A percentile compares a stretch with the other conserved stretches of the same genome.
Evolutionary conservation across 2,113 vertebrate genomes (phyloP).

Genomic region (Papio anubis): DNA sequence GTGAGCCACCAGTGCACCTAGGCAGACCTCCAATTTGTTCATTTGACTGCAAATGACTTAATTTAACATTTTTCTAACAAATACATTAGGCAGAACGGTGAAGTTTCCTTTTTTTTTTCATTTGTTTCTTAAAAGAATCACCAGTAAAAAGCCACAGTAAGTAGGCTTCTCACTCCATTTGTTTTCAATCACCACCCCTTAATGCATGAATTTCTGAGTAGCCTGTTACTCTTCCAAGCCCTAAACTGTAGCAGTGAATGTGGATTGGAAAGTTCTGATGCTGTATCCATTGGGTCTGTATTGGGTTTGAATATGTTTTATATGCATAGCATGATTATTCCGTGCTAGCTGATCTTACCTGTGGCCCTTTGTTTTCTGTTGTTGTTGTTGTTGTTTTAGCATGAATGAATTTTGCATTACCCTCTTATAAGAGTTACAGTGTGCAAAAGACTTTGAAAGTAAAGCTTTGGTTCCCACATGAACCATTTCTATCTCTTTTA

Average conservation of each 20-base stretch:
- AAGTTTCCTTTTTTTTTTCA: slow-evolving; percentile 16
- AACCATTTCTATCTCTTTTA: slow-evolving; percentile 40
- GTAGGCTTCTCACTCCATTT: slow-evolving; percentile 68
- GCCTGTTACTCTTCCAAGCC: background rate
- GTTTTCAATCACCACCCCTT: slow-evolving; percentile 58
- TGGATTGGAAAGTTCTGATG: background rate
- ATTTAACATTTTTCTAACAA: slow-evolving; percentile 68
- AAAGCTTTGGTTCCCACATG: background rate
- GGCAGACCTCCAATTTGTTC: slow-evolving; percentile 65
- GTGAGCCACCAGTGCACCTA: slow-evolving; percentile 33
- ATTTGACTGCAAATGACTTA: slow-evolving; percentile 59
- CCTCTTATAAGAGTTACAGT: background rate
- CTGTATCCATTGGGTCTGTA: background rate
- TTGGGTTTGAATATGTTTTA: background rate
- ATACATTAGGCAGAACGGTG: slow-evolving; percentile 33
- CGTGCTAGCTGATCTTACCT: background rate
- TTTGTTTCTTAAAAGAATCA: slow-evolving; percentile 38
- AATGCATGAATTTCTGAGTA: slow-evolving; percentile 49
- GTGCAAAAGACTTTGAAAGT: slow-evolving; percentile 54
- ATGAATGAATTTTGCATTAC: slow-evolving; percentile 33
- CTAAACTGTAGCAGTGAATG: background rate
- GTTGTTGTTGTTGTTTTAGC: background rate
- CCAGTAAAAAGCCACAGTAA: slow-evolving; percentile 43
- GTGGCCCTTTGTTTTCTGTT: background rate
- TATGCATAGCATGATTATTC: background rate